Evolutionary conservation across 2,797 vertebrate genomes (phyloP).

Genomic region (Scleropages formosus): DNA sequence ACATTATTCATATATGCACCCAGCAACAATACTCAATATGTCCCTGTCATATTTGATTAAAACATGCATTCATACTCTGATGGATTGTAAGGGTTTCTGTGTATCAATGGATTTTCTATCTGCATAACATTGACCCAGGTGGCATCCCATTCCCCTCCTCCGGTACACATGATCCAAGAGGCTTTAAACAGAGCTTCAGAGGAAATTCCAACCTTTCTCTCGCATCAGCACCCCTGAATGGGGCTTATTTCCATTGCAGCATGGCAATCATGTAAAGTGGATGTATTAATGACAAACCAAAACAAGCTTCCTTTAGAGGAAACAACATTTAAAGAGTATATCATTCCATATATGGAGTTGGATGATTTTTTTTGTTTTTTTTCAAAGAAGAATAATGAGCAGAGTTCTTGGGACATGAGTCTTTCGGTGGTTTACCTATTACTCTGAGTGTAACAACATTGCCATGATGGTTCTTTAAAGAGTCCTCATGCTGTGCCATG

Average conservation of each 20-base stretch:
- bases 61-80: slow-evolving; percentile 28
- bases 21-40: slow-evolving; percentile 22
- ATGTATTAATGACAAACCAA: too few relatives aligned
- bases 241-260: neutral
- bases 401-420: too few relatives aligned
- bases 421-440: too few relatives aligned
- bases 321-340: too few relatives aligned
- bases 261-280: neutral
- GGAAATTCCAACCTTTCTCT: neutral
- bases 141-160: too few relatives aligned
- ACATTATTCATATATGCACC: slow-evolving; percentile 20
- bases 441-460: too few relatives aligned
- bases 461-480: too few relatives aligned
- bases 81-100: slow-evolving; percentile 34
- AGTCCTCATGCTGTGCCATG: too few relatives aligned
- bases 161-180: neutral
- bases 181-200: neutral
- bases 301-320: too few relatives aligned
- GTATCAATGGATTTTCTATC: slow-evolving; percentile 39
- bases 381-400: too few relatives aligned
- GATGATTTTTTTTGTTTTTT: too few relatives aligned
- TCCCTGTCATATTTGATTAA: slow-evolving; percentile 31
- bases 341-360: too few relatives aligned
- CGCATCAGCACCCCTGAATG: neutral
- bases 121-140: slow-evolving; percentile 39